A percentile compares a stretch with the other conserved stretches of the same genome.
phyloP scores from a whole-genome alignment of 1,140 invertebrate genomes.

The Lucilia cuprina region DNA sequence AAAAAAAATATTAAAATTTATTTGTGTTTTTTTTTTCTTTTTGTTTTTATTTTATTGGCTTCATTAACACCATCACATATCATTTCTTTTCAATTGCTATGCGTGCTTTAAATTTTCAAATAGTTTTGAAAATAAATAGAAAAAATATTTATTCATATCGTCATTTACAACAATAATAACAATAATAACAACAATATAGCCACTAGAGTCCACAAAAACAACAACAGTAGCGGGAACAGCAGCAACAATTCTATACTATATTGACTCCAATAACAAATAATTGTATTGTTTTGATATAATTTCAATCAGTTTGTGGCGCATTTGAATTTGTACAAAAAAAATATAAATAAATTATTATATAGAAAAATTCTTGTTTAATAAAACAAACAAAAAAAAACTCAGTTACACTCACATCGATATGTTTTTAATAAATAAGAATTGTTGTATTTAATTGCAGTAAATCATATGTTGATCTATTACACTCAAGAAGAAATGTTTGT shows the following conservation, averaged over 20 bases:
- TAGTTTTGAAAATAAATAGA: neutral
- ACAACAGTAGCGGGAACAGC: no score
- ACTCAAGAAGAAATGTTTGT: neutral
- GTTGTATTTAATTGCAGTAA: neutral
- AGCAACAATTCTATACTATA: neutral
- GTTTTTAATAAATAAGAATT: neutral
- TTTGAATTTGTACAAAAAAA: neutral
- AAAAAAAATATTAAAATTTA: neutral
- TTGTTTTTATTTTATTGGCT: neutral
- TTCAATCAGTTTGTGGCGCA: neutral
- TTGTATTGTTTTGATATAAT: conserved; percentile 4
- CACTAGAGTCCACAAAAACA: neutral
- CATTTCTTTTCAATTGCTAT: conserved; percentile 13
- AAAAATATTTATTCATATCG: neutral
- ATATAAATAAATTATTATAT: neutral
- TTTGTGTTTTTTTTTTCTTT: neutral
- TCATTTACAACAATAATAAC: neutral
- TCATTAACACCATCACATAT: conserved; percentile 13
- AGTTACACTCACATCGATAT: neutral
- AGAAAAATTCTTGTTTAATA: neutral
- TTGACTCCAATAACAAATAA: conserved; percentile 7
- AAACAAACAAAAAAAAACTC: neutral
- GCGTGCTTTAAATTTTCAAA: conserved; percentile 25
- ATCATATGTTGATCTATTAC: neutral
- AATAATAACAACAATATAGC: neutral